phyloP scores from a whole-genome alignment of 1,140 invertebrate genomes.

The Gryllus bimaculatus region DNA sequence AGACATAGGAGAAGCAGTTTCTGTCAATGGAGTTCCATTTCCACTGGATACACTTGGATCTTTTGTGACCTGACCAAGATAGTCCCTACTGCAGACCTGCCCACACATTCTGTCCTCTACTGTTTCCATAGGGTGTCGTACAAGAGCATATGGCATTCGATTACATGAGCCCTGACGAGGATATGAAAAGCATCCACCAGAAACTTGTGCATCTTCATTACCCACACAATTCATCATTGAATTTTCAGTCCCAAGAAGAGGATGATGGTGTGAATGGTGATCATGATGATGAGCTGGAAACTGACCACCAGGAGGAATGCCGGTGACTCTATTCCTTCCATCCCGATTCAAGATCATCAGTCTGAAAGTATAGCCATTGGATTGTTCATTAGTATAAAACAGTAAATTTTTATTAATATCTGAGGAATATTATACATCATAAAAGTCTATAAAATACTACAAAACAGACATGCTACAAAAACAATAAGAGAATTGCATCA shows the following conservation, averaged over 20 bases:
- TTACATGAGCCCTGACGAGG: not conserved
- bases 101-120: not conserved
- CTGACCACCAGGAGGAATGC: constrained; percentile 25
- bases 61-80: not conserved
- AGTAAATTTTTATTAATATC: too few species aligned
- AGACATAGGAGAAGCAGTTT: constrained; percentile 18
- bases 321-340: constrained; percentile 17
- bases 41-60: not conserved
- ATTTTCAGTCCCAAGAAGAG: not conserved
- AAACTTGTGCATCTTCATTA: not conserved
- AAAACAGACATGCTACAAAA: constrained; percentile 22
- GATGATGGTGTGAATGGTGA: not conserved
- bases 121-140: not conserved
- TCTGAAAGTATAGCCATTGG: constrained; percentile 9
- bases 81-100: not conserved
- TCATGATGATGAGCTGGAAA: constrained; percentile 14
- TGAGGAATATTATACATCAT: not conserved
- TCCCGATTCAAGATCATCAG: constrained; percentile 10
- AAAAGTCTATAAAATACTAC: constrained; percentile 20
- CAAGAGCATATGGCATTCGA: not conserved
- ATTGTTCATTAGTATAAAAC: constrained; percentile 20
- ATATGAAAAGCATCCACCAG: not conserved
- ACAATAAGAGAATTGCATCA: constrained; percentile 21
- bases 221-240: not conserved
- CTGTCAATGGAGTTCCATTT: not conserved